Percentiles rank a stretch among this genome's conserved stretches.
These are phyloP conservation scores for Ochotona princeps DNA, from an alignment of 2,113 vertebrate species.

Conservation along the genomic window DNA sequence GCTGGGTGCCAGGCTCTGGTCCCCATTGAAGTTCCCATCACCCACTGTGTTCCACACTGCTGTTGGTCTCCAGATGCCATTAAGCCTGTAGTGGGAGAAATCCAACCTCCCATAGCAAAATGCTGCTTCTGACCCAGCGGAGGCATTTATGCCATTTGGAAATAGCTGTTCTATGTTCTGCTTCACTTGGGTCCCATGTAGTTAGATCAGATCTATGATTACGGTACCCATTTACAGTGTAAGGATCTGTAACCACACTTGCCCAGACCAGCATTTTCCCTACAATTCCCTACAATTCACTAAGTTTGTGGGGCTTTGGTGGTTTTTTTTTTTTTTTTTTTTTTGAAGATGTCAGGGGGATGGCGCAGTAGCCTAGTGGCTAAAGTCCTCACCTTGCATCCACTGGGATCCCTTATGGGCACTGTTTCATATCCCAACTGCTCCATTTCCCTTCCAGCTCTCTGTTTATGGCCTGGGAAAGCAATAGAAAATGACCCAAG, in stretches of 20 bases:
- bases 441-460: too few relatives aligned
- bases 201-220: background rate
- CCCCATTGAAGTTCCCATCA: too few relatives aligned
- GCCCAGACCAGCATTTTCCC: background rate
- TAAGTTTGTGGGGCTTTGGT: too few relatives aligned
- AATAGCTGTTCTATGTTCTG: background rate
- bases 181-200: background rate
- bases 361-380: too few relatives aligned
- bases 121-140: background rate
- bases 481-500: too few relatives aligned
- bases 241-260: background rate
- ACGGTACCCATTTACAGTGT: background rate
- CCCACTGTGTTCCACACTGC: too few relatives aligned
- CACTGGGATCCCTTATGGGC: too few relatives aligned
- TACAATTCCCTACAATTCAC: background rate
- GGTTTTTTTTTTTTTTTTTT: too few relatives aligned
- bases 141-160: background rate
- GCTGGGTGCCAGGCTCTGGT: background rate
- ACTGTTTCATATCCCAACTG: too few relatives aligned
- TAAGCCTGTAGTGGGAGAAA: background rate
- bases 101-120: background rate
- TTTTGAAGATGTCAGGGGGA: too few relatives aligned
- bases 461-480: too few relatives aligned
- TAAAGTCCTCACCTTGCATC: too few relatives aligned
- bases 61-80: background rate